phyloP scores from a whole-genome alignment of 2,113 vertebrate genomes.

The Struthidea cinerea region DNA sequence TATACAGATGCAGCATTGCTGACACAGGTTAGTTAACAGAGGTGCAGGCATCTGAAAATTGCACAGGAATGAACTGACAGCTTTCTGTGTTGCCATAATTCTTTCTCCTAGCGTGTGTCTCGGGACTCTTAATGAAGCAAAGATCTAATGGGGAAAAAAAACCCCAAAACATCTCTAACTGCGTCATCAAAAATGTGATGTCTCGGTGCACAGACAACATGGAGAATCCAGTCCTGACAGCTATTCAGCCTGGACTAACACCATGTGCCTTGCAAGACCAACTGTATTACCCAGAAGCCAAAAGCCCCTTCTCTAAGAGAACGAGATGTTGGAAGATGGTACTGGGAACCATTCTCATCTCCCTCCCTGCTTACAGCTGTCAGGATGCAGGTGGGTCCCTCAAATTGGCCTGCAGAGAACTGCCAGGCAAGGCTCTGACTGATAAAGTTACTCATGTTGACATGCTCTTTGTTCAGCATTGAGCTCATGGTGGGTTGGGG shows the following conservation, averaged over 20 bases:
- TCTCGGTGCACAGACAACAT: fast-evolving
- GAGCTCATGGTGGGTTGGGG: not conserved
- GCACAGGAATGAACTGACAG: not conserved
- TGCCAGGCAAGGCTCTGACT: not conserved
- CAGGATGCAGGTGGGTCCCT: not conserved
- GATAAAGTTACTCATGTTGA: not conserved
- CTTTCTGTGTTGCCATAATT: not conserved
- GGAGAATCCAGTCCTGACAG: not conserved
- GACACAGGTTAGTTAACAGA: not conserved
- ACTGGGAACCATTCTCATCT: not conserved
- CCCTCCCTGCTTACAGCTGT: fast-evolving
- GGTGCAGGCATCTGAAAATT: not conserved
- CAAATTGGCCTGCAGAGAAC: not conserved
- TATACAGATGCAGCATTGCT: not conserved
- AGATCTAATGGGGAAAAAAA: not conserved
- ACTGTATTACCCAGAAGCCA: not conserved
- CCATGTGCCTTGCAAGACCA: not conserved
- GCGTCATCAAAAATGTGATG: not conserved
- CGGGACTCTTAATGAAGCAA: not conserved
- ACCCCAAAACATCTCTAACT: fast-evolving
- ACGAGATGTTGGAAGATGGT: not conserved
- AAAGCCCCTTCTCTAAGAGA: not conserved
- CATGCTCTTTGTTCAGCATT: not conserved
- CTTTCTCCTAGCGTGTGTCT: not conserved
- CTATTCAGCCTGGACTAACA: not conserved